Evolutionary conservation across 1,140 invertebrate species (phyloP), one percentile per base, ranked within the genome.

Genomic region (Procambarus clarkii): DNA sequence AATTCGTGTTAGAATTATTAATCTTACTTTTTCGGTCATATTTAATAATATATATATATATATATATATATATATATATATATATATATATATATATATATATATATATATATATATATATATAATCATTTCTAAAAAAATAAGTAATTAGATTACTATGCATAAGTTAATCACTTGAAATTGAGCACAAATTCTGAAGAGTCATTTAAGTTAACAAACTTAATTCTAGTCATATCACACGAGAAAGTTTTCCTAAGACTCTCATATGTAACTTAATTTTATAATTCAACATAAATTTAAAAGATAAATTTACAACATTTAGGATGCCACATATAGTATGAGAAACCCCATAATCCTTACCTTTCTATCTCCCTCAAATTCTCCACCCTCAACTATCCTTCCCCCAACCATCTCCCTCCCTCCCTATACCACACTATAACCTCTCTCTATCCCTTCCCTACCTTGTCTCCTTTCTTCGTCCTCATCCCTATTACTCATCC

Each of bases 1-100:
- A n/a, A n/a, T n/a, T n/a, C n/a, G n/a, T n/a, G n/a, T n/a, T n/a
- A n/a, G n/a, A n/a, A n/a, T n/a, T n/a, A n/a, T n/a, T n/a, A n/a
- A n/a, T n/a, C n/a, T n/a, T n/a, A n/a, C n/a, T n/a, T n/a, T n/a
- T n/a, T n/a, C n/a, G n/a, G n/a, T n/a, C n/a, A n/a, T n/a, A n/a
- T n/a, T n/a, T n/a, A n/a, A n/a, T n/a, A n/a, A n/a, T 80, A 80
- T 60, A 82, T 82, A 54, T 82, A 82, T 82, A 24, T 60, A 82
- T 82, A 60, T 82, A 82, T 82, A 24, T 82, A 82, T 58, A 9
- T 58, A 82, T 9, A 60, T 82, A 82, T 58, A 34, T 50, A 21
- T 45, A 34, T 79, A 48, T 60, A 82, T 82, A 54, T 82, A 82
- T 82, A 24, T 60, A 82, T 82, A 60, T 82, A 82, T 82, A 24